Conservation (phyloP, 2,113 vertebrate species). For the Clarias magur region DNA sequence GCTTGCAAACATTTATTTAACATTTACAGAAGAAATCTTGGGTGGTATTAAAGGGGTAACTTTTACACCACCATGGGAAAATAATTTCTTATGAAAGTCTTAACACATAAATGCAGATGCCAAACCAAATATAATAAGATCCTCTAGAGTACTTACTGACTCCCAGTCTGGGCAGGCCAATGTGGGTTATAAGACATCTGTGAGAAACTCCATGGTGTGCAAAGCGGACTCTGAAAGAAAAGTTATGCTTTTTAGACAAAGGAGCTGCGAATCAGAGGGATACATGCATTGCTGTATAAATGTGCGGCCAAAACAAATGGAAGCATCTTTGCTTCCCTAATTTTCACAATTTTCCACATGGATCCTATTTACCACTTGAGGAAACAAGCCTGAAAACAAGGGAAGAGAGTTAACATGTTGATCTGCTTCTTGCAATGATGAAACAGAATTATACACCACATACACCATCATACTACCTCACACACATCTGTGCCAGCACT, state of each 20-base stretch:
- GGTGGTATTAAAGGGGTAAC: not conserved
- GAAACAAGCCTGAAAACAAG: not conserved
- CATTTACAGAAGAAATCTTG: not conserved
- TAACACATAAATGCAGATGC: not conserved
- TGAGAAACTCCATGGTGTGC: slow-evolving; percentile 40
- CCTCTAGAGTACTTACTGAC: slow-evolving; percentile 48
- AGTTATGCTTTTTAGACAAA: not conserved
- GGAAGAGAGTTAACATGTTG: not conserved
- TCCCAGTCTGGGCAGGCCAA: slow-evolving; percentile 27
- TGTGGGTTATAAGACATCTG: slow-evolving; percentile 16
- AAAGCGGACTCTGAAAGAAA: slow-evolving; percentile 49
- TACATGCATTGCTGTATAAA: not conserved
- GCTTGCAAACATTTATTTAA: not conserved
- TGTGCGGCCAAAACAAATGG: not conserved
- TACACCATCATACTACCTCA: not conserved
- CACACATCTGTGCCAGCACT: not conserved
- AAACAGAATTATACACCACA: not conserved
- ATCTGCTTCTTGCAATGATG: not conserved
- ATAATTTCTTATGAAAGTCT: not conserved
- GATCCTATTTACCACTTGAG: not conserved
- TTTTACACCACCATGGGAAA: not conserved
- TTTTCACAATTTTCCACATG: not conserved
- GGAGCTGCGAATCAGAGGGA: not conserved
- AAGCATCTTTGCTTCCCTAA: not conserved
- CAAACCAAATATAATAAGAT: not conserved